phyloP scores from a whole-genome alignment of 64 coral and sea anemone species.

The Actinia equina region DNA sequence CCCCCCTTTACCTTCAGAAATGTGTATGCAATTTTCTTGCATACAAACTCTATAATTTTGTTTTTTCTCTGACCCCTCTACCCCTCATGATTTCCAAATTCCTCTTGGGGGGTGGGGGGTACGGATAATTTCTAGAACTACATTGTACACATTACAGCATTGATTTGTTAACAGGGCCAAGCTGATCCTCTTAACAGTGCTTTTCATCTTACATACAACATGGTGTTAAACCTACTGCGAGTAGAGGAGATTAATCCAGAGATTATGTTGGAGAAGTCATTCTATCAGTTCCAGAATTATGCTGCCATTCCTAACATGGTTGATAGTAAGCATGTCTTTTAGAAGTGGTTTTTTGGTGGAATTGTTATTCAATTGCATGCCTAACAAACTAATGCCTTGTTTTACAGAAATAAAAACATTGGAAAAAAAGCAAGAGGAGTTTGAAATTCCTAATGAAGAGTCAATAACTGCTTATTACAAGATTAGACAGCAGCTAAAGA shows the following conservation, averaged over 20 bases:
- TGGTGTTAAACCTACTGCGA: conserved; percentile 94
- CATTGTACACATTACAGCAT: neutral
- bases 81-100: too few species aligned
- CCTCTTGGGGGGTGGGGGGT: too few species aligned
- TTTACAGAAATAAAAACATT: conserved; percentile 72
- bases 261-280: conserved; percentile 97
- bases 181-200: conserved; percentile 97
- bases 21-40: neutral
- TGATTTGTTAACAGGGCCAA: conserved; percentile 57
- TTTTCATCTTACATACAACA: conserved; percentile 96
- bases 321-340: conserved; percentile 52
- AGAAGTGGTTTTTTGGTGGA: neutral
- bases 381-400: neutral
- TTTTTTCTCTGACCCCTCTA: too few species aligned
- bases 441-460: conserved; percentile 92
- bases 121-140: too few species aligned
- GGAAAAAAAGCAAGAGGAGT: conserved; percentile 70
- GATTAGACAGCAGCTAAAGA: conserved; percentile 93
- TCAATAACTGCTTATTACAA: conserved; percentile 93
- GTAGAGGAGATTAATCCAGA: conserved; percentile 99
- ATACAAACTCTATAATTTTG: too few species aligned
- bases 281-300: conserved; percentile 99
- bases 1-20: too few species aligned
- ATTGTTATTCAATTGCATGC: too few species aligned
- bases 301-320: conserved; percentile 84